These are phyloP conservation scores for Montipora cactus DNA, from an alignment of 64 coral and sea anemone genomes.

Conservation along the genomic window DNA sequence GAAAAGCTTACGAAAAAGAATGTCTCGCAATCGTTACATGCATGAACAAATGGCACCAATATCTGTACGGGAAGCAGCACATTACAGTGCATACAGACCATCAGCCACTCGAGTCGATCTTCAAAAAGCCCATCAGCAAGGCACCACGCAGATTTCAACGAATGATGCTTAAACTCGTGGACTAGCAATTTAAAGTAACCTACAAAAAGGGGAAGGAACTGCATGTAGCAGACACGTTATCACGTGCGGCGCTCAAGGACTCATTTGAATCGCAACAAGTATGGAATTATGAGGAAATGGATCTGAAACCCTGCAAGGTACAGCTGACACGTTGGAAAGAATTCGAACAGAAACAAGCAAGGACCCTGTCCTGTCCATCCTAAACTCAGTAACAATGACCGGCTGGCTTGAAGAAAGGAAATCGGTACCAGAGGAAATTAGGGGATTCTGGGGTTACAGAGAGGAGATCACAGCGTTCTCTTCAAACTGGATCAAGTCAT, in stretches of 20 bases:
- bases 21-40: neutral
- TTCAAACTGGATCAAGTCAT: constrained; percentile 3
- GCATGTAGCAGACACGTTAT: constrained; percentile 32
- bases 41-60: neutral
- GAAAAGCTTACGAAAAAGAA: no score
- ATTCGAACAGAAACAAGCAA: no score
- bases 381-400: no score
- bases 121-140: constrained; percentile 45
- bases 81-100: constrained; percentile 7
- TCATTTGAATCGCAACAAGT: constrained; percentile 39
- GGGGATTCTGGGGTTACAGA: no score
- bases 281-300: no score
- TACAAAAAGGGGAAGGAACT: constrained; percentile 38
- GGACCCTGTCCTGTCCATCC: no score
- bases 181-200: constrained; percentile 17
- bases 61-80: neutral
- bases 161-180: constrained; percentile 37
- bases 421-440: no score
- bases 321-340: no score
- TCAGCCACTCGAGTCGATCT: constrained; percentile 52
- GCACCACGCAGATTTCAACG: constrained; percentile 53
- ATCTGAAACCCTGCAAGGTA: no score
- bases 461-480: no score
- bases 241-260: constrained; percentile 18
- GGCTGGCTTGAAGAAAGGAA: no score